These are phyloP conservation scores for Oryzias curvinotus DNA, from an alignment of 2,113 vertebrate genomes.

Conservation along the genomic window DNA sequence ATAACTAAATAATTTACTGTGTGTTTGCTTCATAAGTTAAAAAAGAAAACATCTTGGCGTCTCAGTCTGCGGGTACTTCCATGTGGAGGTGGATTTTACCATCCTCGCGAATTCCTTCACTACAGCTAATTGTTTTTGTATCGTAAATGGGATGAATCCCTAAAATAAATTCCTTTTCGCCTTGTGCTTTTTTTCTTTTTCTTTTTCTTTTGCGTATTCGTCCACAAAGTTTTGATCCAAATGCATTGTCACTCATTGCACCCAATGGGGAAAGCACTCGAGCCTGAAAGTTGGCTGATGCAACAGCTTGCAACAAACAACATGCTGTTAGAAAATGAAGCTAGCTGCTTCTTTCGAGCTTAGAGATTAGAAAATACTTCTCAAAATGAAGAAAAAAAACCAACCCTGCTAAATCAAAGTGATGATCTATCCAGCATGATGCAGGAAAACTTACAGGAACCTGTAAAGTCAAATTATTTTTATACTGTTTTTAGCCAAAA, in stretches of 20 bases:
- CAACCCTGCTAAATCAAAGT: not conserved
- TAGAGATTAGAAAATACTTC: not conserved
- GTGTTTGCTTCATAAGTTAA: slow-evolving; percentile 4
- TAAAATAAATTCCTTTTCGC: slow-evolving; percentile 5
- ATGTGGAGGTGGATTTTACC: not conserved
- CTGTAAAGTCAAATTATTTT: no score
- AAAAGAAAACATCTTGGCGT: no score
- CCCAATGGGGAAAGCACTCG: slow-evolving; percentile 19
- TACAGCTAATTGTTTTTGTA: not conserved
- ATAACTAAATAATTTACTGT: slow-evolving; percentile 19
- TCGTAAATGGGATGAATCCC: not conserved
- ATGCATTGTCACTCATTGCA: slow-evolving; percentile 45
- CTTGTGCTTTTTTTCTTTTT: slow-evolving; percentile 8
- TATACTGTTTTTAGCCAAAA: no score
- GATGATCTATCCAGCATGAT: no score
- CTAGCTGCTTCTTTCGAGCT: slow-evolving; percentile 5
- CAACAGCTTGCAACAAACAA: slow-evolving; percentile 50
- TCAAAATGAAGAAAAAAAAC: not conserved
- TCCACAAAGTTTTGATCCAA: slow-evolving; percentile 30
- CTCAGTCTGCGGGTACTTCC: no score
- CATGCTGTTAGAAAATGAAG: slow-evolving; percentile 46
- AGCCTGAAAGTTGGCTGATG: slow-evolving; percentile 48
- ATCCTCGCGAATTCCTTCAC: no score
- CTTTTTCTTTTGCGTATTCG: not conserved
- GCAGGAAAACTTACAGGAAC: no score